Conservation (phyloP, 2,113 vertebrate genomes). For the Tragulus kanchil region DNA sequence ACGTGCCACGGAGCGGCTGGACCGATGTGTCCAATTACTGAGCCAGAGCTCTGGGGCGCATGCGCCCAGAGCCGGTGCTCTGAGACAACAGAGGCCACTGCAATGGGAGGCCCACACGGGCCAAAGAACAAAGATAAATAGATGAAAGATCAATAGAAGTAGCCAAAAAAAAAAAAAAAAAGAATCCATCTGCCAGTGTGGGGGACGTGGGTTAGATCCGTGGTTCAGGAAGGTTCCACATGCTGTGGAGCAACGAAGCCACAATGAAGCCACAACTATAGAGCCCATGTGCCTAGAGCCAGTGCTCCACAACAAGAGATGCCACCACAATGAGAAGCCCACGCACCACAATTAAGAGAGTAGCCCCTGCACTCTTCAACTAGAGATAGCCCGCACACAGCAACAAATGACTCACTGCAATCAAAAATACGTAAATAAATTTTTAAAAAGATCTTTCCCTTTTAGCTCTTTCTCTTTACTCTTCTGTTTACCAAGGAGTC, state of each 20-base stretch:
- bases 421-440: not conserved
- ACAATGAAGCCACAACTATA: not conserved
- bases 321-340: not conserved
- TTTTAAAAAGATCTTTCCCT: not conserved
- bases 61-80: too few relatives aligned
- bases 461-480: not conserved
- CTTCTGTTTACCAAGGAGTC: not conserved
- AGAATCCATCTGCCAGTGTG: not conserved
- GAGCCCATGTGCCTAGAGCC: not conserved
- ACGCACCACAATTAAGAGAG: not conserved
- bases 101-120: too few relatives aligned
- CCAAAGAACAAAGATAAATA: too few relatives aligned
- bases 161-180: not conserved
- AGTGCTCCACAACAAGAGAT: not conserved
- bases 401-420: not conserved
- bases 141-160: too few relatives aligned
- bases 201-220: not conserved
- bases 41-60: too few relatives aligned
- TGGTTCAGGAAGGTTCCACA: not conserved
- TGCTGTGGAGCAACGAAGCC: accelerated
- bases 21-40: too few relatives aligned
- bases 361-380: not conserved
- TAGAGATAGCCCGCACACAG: not conserved
- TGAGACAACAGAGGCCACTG: too few relatives aligned
- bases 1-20: too few relatives aligned